Conservation (phyloP, 1,140 invertebrate species). For the Vollenhovia emeryi region DNA sequence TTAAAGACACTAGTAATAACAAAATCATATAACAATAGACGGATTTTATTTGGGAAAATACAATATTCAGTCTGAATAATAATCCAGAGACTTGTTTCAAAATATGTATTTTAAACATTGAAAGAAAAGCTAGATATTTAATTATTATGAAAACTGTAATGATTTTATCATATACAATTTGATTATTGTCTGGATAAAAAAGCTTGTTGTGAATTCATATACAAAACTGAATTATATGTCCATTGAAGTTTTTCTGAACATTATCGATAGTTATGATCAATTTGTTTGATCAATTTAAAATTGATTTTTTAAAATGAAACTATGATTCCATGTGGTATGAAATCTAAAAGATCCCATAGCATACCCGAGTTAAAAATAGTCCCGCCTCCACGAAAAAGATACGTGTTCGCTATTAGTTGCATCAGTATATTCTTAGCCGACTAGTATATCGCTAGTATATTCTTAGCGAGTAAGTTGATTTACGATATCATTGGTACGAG, state of each 20-base stretch:
- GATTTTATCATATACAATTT: not conserved
- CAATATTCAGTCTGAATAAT: not conserved
- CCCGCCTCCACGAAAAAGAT: slow-evolving; percentile 15
- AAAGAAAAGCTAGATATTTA: not conserved
- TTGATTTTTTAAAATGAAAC: not conserved
- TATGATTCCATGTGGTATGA: not conserved
- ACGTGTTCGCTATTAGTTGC: slow-evolving; percentile 12
- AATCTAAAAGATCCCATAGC: not conserved
- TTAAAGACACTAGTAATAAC: not conserved
- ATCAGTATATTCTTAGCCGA: slow-evolving; percentile 34
- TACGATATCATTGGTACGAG: slow-evolving; percentile 10
- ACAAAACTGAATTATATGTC: not conserved
- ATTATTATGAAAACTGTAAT: not conserved
- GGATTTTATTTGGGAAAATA: not conserved
- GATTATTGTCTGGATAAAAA: not conserved
- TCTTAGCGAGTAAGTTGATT: slow-evolving; percentile 26
- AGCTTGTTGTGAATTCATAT: not conserved
- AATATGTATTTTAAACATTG: not conserved
- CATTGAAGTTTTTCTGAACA: not conserved
- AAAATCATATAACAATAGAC: not conserved
- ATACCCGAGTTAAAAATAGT: slow-evolving; percentile 10
- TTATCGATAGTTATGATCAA: not conserved
- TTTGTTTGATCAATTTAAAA: not conserved
- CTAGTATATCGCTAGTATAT: slow-evolving; percentile 16
- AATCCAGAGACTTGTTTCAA: not conserved